A percentile compares a stretch with the other conserved stretches of the same genome.
Conservation (phyloP, 2,113 vertebrate genomes). For the Dasyurus viverrinus region DNA sequence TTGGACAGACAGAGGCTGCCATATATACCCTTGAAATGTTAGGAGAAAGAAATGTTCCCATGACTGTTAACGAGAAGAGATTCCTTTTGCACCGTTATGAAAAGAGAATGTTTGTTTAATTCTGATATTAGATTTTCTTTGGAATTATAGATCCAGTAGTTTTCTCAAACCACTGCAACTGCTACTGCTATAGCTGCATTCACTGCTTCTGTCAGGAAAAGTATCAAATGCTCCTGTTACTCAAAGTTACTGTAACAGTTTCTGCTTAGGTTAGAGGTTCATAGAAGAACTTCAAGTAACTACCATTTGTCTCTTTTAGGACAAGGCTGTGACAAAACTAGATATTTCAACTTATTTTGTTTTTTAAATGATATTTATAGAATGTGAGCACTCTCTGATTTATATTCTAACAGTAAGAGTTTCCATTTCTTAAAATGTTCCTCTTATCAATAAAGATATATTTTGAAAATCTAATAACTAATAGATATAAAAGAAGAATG, state of each 20-base stretch:
- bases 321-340: not conserved
- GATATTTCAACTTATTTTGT: not conserved
- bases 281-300: not conserved
- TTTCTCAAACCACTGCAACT: not conserved
- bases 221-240: not conserved
- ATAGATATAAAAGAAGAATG: not conserved
- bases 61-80: not conserved
- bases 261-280: not conserved
- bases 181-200: no score
- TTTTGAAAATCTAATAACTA: not conserved
- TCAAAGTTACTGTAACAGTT: not conserved
- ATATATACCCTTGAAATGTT: no score
- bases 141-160: not conserved
- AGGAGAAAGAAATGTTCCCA: not conserved
- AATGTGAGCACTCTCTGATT: not conserved
- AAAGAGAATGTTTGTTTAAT: not conserved
- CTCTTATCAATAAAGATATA: not conserved
- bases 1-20: not conserved
- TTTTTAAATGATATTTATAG: not conserved
- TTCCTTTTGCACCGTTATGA: not conserved
- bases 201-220: not conserved
- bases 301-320: not conserved
- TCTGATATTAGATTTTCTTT: not conserved
- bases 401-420: not conserved
- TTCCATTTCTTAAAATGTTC: not conserved